These are phyloP conservation scores for Ypsolopha sequella DNA, from an alignment of 2,888 invertebrate genomes.

Conservation along the genomic window DNA sequence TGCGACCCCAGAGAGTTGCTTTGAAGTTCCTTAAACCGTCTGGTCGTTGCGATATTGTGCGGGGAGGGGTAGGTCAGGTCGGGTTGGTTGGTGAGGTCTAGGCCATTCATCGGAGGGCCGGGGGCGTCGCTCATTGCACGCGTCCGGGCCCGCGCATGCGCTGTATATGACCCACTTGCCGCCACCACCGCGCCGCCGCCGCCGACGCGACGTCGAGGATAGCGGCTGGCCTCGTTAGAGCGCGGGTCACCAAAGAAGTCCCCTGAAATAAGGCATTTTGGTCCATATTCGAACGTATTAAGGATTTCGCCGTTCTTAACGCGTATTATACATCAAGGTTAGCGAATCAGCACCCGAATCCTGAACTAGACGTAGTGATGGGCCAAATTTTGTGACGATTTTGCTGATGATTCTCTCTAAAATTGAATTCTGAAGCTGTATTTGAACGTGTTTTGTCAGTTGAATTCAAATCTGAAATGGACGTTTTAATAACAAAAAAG, in stretches of 20 bases:
- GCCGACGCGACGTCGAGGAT: conserved; percentile 21
- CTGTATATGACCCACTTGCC: conserved; percentile 61
- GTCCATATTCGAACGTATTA: too few species aligned
- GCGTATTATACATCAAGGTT: conserved; percentile 44
- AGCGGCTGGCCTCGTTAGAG: conserved; percentile 42
- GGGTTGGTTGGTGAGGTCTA: conserved; percentile 36
- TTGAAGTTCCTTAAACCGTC: not conserved
- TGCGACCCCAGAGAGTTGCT: not conserved
- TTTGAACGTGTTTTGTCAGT: too few species aligned
- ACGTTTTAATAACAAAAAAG: too few species aligned
- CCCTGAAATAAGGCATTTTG: too few species aligned
- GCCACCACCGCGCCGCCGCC: conserved; percentile 3
- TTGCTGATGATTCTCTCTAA: too few species aligned
- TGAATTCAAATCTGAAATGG: too few species aligned
- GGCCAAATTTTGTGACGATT: conserved; percentile 18
- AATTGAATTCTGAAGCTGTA: too few species aligned
- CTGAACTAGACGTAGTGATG: conserved; percentile 55
- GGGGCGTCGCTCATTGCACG: conserved; percentile 61
- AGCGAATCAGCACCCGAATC: conserved; percentile 53
- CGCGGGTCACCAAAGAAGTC: conserved; percentile 4
- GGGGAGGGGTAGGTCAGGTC: conserved; percentile 43
- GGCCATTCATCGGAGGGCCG: conserved; percentile 49
- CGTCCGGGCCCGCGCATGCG: conserved; percentile 60
- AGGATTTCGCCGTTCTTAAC: too few species aligned
- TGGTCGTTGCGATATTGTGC: conserved; percentile 12